Percentiles rank a stretch among this genome's conserved stretches.
phyloP scores from a whole-genome alignment of 2,797 vertebrate genomes.

The Microhierax caerulescens region DNA sequence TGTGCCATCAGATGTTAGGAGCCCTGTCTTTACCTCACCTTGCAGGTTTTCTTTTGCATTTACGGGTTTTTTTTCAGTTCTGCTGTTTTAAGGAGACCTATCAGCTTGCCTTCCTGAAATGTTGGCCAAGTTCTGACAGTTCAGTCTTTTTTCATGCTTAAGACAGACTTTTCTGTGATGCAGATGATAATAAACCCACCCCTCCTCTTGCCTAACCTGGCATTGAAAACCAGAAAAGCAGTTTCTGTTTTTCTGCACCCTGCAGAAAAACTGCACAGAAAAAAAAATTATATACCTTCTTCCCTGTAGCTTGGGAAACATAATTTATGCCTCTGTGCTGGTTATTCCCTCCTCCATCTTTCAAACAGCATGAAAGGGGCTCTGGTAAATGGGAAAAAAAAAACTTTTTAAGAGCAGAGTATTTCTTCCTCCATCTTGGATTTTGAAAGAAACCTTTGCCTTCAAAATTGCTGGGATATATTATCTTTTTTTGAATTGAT shows the following conservation, averaged over 20 bases:
- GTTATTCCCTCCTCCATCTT: neutral
- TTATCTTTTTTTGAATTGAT: neutral
- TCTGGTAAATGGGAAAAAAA: neutral
- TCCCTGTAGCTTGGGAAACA: neutral
- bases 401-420: neutral
- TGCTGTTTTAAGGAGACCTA: neutral
- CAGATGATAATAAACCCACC: neutral
- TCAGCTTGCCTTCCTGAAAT: neutral
- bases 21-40: neutral
- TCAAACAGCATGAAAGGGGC: neutral
- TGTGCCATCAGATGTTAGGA: rapidly evolving
- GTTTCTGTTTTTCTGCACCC: neutral
- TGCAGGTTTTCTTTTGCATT: neutral
- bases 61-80: neutral
- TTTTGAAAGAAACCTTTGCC: neutral
- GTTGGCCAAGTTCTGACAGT: neutral
- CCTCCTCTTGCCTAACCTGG: neutral
- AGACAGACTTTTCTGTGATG: neutral
- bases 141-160: neutral
- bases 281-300: neutral
- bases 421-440: neutral
- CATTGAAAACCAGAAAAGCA: neutral
- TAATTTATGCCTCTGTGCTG: neutral
- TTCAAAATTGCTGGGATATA: neutral
- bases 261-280: neutral